Conservation (phyloP, 2,113 vertebrate genomes). For the Myocastor coypus region DNA sequence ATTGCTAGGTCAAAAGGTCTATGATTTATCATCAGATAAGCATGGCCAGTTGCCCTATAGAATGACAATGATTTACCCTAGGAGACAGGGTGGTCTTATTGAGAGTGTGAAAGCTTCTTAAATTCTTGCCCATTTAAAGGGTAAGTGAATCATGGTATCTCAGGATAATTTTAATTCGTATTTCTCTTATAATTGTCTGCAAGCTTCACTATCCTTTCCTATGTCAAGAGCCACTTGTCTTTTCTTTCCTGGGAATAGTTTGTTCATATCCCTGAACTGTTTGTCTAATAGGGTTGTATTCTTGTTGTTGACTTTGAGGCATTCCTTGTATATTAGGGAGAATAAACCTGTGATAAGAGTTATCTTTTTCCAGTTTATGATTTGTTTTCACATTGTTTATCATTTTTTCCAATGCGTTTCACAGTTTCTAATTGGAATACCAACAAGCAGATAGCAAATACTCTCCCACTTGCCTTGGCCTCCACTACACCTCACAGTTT, state of each 20-base stretch:
- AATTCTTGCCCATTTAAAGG: constrained; percentile 38
- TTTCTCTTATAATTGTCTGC: constrained; percentile 11
- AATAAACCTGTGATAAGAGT: not conserved
- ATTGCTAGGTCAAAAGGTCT: constrained; percentile 11
- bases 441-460: not conserved
- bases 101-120: not conserved
- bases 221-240: constrained; percentile 5
- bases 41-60: not conserved
- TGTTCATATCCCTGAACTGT: not conserved
- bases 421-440: not conserved
- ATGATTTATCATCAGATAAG: constrained; percentile 6
- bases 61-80: not conserved
- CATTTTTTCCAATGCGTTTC: not conserved
- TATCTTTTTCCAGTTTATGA: not conserved
- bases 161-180: not conserved
- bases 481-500: not conserved
- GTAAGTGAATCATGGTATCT: not conserved
- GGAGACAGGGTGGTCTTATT: not conserved
- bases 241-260: constrained; percentile 29
- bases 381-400: constrained; percentile 7
- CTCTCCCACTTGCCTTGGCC: not conserved
- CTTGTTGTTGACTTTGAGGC: constrained; percentile 57
- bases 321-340: constrained; percentile 24
- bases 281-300: not conserved
- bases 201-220: not conserved